Conservation (phyloP, 2,113 vertebrate genomes). For the Melospiza georgiana region DNA sequence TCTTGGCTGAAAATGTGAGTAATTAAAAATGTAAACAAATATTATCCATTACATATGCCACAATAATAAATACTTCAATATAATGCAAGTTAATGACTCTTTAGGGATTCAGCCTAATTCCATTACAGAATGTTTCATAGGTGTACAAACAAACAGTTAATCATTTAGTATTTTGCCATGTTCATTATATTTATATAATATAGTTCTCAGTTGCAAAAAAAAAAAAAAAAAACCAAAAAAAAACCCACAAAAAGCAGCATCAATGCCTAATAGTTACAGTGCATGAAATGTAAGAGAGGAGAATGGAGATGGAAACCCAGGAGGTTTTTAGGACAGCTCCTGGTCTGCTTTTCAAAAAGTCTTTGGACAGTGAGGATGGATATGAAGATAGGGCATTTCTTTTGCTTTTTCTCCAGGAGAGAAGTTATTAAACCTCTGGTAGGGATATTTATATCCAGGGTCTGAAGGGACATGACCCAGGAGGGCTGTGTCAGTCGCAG, state of each 20-base stretch:
- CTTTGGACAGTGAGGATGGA: neutral
- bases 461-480: neutral
- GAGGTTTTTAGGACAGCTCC: neutral
- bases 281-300: neutral
- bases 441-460: neutral
- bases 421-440: neutral
- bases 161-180: conserved; percentile 61
- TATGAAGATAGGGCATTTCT: neutral
- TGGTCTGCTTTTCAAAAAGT: neutral
- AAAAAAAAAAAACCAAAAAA: neutral
- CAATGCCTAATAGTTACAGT: neutral
- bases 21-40: conserved; percentile 85
- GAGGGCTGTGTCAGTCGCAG: neutral
- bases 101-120: conserved; percentile 75
- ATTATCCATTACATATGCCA: conserved; percentile 81
- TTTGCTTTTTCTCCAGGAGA: neutral
- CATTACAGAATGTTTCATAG: conserved; percentile 68
- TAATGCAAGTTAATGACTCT: conserved; percentile 77
- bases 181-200: neutral
- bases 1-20: conserved; percentile 81
- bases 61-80: conserved; percentile 78
- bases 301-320: neutral
- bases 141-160: conserved; percentile 74
- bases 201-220: neutral
- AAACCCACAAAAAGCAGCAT: neutral